Evolutionary conservation across 2,113 vertebrate species (phyloP), one percentile per base, ranked within the genome.

Genomic region (Rutilus rutilus): DNA sequence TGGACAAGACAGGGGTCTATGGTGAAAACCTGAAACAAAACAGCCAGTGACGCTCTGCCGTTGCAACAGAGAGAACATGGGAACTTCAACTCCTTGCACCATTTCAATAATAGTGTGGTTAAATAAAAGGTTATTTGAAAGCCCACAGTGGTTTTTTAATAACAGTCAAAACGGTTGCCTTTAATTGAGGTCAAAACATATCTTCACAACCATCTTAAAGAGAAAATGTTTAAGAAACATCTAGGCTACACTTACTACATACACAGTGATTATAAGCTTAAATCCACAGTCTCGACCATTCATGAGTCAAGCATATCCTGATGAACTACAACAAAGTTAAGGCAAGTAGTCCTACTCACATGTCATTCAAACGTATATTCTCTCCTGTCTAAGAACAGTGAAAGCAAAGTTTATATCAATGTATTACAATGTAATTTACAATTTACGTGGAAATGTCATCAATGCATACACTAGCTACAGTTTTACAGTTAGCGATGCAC

Each of bases 21-120:
- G 11, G 57, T 62, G 23, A 79, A 79, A 79, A 42, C 76, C 23
- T 79, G 7, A 79, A 79, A n/a, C 54, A 21, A 60, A 14, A 7
- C 50, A 21, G 10, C 19, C 21, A 79, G 14, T 25, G 39, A 19
- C 23, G 1, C 30, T 45, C 78, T 47, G 36, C n/a, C 15, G 8
- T 27, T 64, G 33, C 39, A 47, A 47, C 39, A 80, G n/a, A 64
- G 21, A 36, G 76, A 78, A 64, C 60, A 65, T 12, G n/a, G 60
- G 4, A 27, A 45, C 36, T 36, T 36, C 0, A 27, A 45, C 3
- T 33, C 7, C 9, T 57, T 5, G 17, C 17, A 33, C 57, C 21
- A 76, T 50, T 14, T 76, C 47, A 33, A 8, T 21, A 33, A 77
- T 17, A 77, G 14, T 30, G 59, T 42, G 57, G 33, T n/a, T 6